phyloP scores from a whole-genome alignment of 2,888 invertebrate genomes.

The Tuta absoluta region DNA sequence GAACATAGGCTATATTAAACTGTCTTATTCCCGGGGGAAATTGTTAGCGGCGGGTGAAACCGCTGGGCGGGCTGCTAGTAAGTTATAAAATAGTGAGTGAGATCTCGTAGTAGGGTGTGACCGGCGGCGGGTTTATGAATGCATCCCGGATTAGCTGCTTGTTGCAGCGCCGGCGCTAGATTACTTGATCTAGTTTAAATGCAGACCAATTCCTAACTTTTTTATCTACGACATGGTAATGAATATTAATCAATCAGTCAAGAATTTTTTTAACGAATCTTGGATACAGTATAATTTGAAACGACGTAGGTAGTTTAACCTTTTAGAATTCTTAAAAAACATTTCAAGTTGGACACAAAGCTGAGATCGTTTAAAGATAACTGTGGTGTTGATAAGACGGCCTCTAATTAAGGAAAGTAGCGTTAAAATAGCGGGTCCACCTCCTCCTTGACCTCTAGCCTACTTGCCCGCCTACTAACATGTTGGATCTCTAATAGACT shows the following conservation, averaged over 20 bases:
- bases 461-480: constrained; percentile 32
- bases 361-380: not conserved
- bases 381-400: constrained; percentile 7
- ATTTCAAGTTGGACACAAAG: not conserved
- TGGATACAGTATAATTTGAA: not conserved
- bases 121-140: constrained; percentile 50
- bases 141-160: constrained; percentile 45
- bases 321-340: not conserved
- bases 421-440: constrained; percentile 29
- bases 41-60: too few relatives aligned
- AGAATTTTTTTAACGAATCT: not conserved
- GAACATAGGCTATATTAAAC: too few relatives aligned
- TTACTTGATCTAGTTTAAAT: not conserved
- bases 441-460: constrained; percentile 5
- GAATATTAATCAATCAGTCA: too few relatives aligned
- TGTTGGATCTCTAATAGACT: constrained; percentile 47
- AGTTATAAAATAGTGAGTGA: constrained; percentile 2
- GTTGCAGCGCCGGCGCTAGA: constrained; percentile 18
- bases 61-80: too few relatives aligned
- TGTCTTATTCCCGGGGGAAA: too few relatives aligned
- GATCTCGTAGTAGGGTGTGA: constrained; percentile 19
- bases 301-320: not conserved
- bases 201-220: not conserved
- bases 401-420: constrained; percentile 17
- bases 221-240: too few relatives aligned